Percentiles rank a stretch among this genome's conserved stretches.
Conservation (phyloP, 2,888 invertebrate species). For the Apoda limacodes region DNA sequence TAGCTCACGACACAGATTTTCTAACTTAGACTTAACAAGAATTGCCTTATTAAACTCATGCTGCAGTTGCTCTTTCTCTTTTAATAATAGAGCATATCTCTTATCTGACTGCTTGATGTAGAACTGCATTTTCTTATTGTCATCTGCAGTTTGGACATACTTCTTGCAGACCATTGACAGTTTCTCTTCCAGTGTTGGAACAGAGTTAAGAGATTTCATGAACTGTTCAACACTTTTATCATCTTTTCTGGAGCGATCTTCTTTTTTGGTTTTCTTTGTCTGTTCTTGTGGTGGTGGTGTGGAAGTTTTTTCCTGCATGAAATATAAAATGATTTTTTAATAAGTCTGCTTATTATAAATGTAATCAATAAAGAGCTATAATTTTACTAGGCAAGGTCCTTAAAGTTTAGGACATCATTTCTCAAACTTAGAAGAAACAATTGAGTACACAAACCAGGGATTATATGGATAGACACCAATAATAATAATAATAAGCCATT, state of each 20-base stretch:
- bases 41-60: conserved; percentile 86
- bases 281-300: conserved; percentile 24
- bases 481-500: too few relatives aligned
- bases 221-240: conserved; percentile 76
- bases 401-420: background rate
- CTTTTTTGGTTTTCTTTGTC: conserved; percentile 51
- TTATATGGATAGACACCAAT: too few relatives aligned
- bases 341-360: too few relatives aligned
- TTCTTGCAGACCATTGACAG: conserved; percentile 77
- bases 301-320: conserved; percentile 33
- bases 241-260: conserved; percentile 56
- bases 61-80: conserved; percentile 86
- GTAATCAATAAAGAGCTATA: background rate
- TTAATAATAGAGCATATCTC: conserved; percentile 66
- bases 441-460: background rate
- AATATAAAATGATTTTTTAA: background rate
- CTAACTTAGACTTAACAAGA: conserved; percentile 84
- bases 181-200: conserved; percentile 76
- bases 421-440: background rate
- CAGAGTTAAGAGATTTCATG: conserved; percentile 69
- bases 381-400: background rate
- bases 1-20: conserved; percentile 90
- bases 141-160: conserved; percentile 81
- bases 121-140: conserved; percentile 72
- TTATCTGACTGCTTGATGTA: conserved; percentile 72